phyloP scores from a whole-genome alignment of 2,888 invertebrate genomes.

The Pecten maximus region DNA sequence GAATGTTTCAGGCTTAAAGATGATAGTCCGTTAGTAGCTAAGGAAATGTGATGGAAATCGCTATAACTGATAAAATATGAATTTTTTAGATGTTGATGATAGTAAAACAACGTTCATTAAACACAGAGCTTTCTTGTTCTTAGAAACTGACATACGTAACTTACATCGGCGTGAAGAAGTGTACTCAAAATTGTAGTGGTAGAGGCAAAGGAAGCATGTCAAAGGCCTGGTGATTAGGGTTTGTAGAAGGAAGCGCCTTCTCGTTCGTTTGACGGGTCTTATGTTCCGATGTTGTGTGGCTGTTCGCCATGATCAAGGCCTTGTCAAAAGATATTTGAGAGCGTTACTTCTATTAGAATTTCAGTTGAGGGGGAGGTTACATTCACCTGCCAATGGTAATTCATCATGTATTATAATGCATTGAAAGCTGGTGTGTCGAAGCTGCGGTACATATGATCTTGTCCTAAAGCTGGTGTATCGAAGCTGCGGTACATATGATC shows the following conservation, averaged over 20 bases:
- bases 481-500: too few relatives aligned
- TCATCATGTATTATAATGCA: not conserved
- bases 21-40: not conserved
- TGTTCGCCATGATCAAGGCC: not conserved
- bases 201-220: not conserved
- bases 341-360: conserved; percentile 12
- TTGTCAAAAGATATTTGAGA: conserved; percentile 26
- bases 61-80: not conserved
- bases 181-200: not conserved
- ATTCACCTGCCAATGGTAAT: not conserved
- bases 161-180: not conserved
- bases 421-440: not conserved
- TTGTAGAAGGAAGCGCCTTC: not conserved
- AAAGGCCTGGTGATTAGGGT: not conserved
- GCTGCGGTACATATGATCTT: too few relatives aligned
- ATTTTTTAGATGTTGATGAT: not conserved
- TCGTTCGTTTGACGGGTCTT: conserved; percentile 1
- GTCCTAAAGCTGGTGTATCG: too few relatives aligned
- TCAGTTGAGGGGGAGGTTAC: not conserved
- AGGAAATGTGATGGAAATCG: not conserved
- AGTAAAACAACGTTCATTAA: not conserved
- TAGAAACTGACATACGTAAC: not conserved
- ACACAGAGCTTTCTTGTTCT: not conserved
- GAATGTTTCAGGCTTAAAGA: not conserved
- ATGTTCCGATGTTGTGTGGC: not conserved